These are phyloP conservation scores for Tangara arthus DNA, from an alignment of 2,797 vertebrate species.

Conservation along the genomic window DNA sequence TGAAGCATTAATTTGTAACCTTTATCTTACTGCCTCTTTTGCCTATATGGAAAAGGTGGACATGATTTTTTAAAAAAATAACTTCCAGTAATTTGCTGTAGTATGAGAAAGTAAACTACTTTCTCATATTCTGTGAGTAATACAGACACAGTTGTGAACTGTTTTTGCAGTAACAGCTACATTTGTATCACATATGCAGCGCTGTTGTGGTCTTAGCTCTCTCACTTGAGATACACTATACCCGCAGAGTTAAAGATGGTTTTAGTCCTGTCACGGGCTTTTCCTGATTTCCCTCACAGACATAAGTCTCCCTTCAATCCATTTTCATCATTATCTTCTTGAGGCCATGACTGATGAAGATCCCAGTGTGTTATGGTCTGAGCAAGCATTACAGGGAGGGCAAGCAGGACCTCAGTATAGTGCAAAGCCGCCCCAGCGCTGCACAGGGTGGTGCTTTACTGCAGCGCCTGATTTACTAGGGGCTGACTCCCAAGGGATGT, in stretches of 20 bases:
- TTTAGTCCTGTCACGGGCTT: background rate
- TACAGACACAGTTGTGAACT: background rate
- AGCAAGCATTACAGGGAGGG: background rate
- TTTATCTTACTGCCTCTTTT: background rate
- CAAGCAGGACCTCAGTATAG: rapidly evolving
- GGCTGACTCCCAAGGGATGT: background rate
- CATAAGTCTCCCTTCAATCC: background rate
- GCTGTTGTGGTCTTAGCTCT: background rate
- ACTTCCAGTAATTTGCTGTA: background rate
- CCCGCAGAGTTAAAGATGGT: background rate
- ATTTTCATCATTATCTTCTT: background rate
- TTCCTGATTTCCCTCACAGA: background rate
- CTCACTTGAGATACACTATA: background rate
- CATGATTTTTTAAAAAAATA: background rate
- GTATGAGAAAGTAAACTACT: background rate
- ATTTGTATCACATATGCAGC: background rate
- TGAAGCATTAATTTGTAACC: background rate
- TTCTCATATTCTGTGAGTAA: background rate
- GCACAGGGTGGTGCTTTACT: background rate
- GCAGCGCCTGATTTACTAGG: background rate
- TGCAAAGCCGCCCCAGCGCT: background rate
- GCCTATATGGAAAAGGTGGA: background rate
- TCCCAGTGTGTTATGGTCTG: background rate
- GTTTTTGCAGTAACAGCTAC: background rate
- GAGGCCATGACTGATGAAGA: background rate